phyloP scores from a whole-genome alignment of 92 coral and sea anemone species.

The Muricea muricata region DNA sequence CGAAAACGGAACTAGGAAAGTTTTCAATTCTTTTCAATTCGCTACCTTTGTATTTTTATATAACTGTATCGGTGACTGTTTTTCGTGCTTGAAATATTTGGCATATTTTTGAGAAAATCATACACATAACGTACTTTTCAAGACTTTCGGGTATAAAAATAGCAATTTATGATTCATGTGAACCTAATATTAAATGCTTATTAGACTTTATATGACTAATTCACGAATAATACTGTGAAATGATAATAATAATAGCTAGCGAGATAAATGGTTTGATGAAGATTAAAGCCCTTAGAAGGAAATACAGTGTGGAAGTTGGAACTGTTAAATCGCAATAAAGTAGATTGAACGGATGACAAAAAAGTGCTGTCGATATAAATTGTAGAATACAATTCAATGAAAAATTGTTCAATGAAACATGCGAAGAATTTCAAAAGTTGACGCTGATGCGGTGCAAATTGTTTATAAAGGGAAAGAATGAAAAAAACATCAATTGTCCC shows the following conservation, averaged over 20 bases:
- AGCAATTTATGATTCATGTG: too few species aligned
- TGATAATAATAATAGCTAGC: too few species aligned
- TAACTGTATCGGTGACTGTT: not conserved
- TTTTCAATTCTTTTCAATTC: not conserved
- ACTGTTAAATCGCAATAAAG: too few species aligned
- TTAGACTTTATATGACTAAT: too few species aligned
- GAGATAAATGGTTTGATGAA: too few species aligned
- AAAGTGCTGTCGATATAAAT: not conserved
- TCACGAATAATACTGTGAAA: too few species aligned
- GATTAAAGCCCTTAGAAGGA: too few species aligned
- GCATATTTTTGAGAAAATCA: not conserved
- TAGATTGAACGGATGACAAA: too few species aligned
- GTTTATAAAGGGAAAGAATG: not conserved
- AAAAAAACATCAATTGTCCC: not conserved
- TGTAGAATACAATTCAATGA: too few species aligned
- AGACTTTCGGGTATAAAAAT: not conserved
- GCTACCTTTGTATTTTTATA: slow-evolving; percentile 1
- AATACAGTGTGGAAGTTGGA: too few species aligned
- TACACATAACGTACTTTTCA: not conserved
- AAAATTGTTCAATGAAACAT: too few species aligned
- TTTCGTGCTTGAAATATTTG: not conserved
- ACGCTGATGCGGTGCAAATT: not conserved
- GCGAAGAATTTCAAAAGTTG: not conserved
- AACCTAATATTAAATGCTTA: too few species aligned
- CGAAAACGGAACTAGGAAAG: not conserved